Base-by-base conservation (phyloP, 2,797 vertebrate species). In the Capromys pilorides region DNA sequence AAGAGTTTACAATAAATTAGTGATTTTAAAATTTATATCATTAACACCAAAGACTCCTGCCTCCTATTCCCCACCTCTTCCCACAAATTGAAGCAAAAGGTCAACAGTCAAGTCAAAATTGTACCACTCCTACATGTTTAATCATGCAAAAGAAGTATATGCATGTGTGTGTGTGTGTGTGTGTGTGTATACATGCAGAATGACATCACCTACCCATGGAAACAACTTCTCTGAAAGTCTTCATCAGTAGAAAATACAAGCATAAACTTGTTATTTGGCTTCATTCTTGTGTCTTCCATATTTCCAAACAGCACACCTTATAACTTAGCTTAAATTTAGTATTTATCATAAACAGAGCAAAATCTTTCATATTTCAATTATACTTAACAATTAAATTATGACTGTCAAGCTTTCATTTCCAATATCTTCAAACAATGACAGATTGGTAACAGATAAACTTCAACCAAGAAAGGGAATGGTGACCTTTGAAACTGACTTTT, bases 201-300 rank as follows among this genome's bases (percentile, higher is more conserved):
- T 98, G 98, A 98, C 98, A 97, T 98, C 98, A 99, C 98, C 98
- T 98, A 98, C 98, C 98, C 98, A 98, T 97, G 97, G 98, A 97
- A 98, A 98, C 97, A 98, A 98, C 98, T 98, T 98, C 98, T 98
- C 98, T 98, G 98, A 98, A 98, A 98, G 98, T 98, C 98, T 98
- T 99, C 98, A 98, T 99, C 98, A 98, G 98, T 98, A 98, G 98
- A 96, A 98, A 98, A 98, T 98, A 98, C 97, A 98, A 98, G 98
- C 97, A 98, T 97, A 98, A 97, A 98, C 98, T 98, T 98, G 98
- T 98, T 98, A 98, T 98, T 98, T 98, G 98, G 98, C 98, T 98
- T 98, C 98, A 98, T 98, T 98, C 98, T 98, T 98, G 98, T 98
- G 98, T 98, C 98, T 98, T 98, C 98, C 98, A 98, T 98, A 98